Evolutionary conservation across 1,140 invertebrate genomes (phyloP), one percentile per base, ranked within the genome.

Genomic region (Pseudomyrmex cubaensis): DNA sequence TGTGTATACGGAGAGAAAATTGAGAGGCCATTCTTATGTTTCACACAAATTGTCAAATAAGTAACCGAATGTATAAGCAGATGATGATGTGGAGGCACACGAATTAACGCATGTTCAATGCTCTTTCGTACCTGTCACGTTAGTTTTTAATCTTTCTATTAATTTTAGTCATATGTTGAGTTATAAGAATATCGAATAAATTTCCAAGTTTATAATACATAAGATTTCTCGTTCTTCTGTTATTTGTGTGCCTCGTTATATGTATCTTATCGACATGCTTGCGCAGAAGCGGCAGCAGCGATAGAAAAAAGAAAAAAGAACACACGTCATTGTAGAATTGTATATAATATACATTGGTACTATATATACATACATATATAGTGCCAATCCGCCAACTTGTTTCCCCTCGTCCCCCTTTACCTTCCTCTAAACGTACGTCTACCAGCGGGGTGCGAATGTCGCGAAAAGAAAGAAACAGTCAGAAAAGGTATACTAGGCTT

Each of bases 301-400:
- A 72, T 25, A 73, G 59, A 84, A 73, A 25, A 10, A 13, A 20
- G 54, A 75, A 74, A 57, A 73, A 46, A 63, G 5, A 35, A 35
- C 5, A 35, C 35, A 88, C 67, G 62, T 88, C 86, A 78, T 52
- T 88, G 73, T 88, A 88, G 86, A 88, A 88, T 88, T 88, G 87
- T 88, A 88, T 83, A 88, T 87, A 72, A 72, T 5, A 56, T 80
- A 85, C 61, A 25, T 88, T 70, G 57, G 57, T 75, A 70, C 54
- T n/a, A 17, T n/a, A 80, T 56, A 35, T 7, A 35, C 35, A 35
- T 35, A 35, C 35, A 35, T 35, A 35, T 35, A 35, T 35, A 35
- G 35, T 35, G 35, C 57, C 69, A 87, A 35, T 17, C 62, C 67
- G 25, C 80, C 15, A 15, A 44, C 35, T 52, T 44, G 15, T n/a